Percentiles rank a stretch among this genome's conserved stretches.
Conservation (phyloP, 2,113 vertebrate species). For the Globicephala melas region DNA sequence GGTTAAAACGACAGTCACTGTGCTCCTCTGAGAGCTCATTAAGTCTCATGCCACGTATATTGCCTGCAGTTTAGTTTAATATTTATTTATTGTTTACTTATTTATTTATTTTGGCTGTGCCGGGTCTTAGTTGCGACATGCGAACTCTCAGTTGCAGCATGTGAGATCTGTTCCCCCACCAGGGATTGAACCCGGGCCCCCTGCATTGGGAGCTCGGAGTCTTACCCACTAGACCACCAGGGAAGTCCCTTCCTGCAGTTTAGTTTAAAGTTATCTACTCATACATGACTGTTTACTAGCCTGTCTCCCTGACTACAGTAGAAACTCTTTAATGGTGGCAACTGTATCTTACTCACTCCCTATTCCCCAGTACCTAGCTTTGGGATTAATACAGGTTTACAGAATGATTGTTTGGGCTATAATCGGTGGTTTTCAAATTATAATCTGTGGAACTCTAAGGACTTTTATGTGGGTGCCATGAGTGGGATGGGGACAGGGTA, state of each 20-base stretch:
- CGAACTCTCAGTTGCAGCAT: no score
- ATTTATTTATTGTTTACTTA: no score
- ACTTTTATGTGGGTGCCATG: not conserved
- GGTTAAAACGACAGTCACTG: not conserved
- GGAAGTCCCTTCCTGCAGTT: no score
- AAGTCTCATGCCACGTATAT: not conserved
- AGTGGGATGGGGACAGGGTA: not conserved
- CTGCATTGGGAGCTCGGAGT: no score
- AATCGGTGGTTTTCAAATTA: not conserved
- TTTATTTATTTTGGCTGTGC: no score
- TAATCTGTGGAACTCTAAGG: not conserved
- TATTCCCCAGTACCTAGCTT: not conserved
- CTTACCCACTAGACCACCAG: no score
- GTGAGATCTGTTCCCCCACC: no score
- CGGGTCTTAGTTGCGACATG: no score
- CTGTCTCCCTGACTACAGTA: not conserved
- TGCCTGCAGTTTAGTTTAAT: not conserved
- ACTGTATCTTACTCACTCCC: not conserved
- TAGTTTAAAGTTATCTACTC: not conserved
- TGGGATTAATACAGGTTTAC: not conserved
- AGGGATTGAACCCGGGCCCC: no score
- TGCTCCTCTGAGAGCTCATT: conserved; percentile 1
- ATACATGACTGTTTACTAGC: not conserved
- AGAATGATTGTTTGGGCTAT: not conserved
- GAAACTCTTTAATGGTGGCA: not conserved